Evolutionary conservation across 2,888 invertebrate species (phyloP).

Genomic region (Ganaspis brasiliensis): DNA sequence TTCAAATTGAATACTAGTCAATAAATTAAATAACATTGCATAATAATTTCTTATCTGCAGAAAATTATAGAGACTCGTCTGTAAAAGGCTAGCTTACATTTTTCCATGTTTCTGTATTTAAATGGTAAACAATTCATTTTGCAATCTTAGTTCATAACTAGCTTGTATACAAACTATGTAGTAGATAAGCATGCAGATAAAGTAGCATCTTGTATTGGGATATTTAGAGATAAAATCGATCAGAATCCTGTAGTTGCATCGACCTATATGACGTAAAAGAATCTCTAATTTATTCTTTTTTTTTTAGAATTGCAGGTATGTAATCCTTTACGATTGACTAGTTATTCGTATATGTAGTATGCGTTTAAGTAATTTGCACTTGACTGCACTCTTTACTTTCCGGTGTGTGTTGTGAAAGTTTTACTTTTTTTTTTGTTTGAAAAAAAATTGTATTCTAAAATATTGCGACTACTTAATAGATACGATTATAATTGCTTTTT

Average conservation of each 20-base stretch:
- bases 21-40: neutral
- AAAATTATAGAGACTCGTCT: neutral
- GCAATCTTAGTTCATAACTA: conserved; percentile 24
- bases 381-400: conserved; percentile 9
- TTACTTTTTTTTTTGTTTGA: neutral
- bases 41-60: conserved; percentile 4
- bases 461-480: too few species aligned
- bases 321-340: conserved; percentile 6
- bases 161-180: neutral
- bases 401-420: conserved; percentile 5
- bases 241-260: conserved; percentile 18
- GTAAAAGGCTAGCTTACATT: conserved; percentile 14
- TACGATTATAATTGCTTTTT: neutral
- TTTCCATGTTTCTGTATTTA: conserved; percentile 16
- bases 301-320: neutral
- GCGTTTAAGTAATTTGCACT: neutral
- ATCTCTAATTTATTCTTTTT: conserved; percentile 38
- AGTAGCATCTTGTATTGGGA: neutral
- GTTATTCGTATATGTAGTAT: neutral
- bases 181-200: conserved; percentile 13
- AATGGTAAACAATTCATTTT: conserved; percentile 29
- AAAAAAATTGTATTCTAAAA: too few species aligned
- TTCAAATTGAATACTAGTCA: neutral
- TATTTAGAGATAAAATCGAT: conserved; percentile 21
- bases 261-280: conserved; percentile 28